Percentiles rank a stretch among this genome's conserved stretches.
Evolutionary conservation across 2,888 invertebrate species (phyloP).

Genomic region (Cactoblastis cactorum): DNA sequence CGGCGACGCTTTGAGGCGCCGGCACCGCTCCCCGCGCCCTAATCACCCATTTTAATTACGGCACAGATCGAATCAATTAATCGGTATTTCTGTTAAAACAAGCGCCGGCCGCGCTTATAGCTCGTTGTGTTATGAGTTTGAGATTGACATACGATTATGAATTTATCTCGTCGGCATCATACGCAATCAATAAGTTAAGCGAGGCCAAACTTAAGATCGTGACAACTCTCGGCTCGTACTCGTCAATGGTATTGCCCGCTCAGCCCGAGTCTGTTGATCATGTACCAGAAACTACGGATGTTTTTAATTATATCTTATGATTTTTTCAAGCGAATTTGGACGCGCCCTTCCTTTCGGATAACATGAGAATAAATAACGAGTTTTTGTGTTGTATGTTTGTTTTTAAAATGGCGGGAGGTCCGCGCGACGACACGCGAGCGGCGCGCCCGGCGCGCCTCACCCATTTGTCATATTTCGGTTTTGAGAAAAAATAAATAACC

Average conservation of each 20-base stretch:
- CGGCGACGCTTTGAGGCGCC: conserved; percentile 78
- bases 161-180: conserved; percentile 47
- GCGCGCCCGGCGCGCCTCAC: conserved; percentile 52
- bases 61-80: conserved; percentile 79
- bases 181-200: conserved; percentile 2
- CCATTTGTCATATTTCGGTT: conserved; percentile 78
- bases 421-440: conserved; percentile 77
- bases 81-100: conserved; percentile 77
- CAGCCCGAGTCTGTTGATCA: conserved; percentile 4
- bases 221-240: not conserved
- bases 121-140: conserved; percentile 51
- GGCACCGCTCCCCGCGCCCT: conserved; percentile 75
- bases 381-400: conserved; percentile 77
- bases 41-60: conserved; percentile 80
- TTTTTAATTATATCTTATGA: conserved; percentile 76
- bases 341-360: conserved; percentile 73
- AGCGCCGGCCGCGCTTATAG: conserved; percentile 62
- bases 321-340: conserved; percentile 74
- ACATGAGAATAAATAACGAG: conserved; percentile 76
- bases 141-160: conserved; percentile 49
- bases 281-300: conserved; percentile 40
- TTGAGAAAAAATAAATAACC: conserved; percentile 74
- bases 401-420: conserved; percentile 80
- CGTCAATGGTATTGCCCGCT: conserved; percentile 21
- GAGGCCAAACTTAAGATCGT: conserved; percentile 6